Conservation (phyloP, 2,113 vertebrate genomes). For the Mustela nigripes region DNA sequence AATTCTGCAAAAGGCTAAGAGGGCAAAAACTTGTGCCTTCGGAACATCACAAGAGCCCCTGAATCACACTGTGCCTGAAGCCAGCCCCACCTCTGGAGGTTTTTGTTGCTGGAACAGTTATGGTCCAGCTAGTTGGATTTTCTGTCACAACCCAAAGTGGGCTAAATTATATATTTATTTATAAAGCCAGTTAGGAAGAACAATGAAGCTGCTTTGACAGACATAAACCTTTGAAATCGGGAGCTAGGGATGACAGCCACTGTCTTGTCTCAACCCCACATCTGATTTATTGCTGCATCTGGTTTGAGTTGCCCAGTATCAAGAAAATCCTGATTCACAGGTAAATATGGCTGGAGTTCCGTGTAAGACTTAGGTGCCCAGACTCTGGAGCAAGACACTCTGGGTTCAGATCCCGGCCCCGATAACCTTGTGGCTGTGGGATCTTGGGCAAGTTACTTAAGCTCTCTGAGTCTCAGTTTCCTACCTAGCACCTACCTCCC, state of each 20-base stretch:
- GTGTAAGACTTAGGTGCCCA: not conserved
- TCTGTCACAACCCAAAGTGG: not conserved
- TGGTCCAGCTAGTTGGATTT: not conserved
- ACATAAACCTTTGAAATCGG: not conserved
- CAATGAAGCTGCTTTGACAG: not conserved
- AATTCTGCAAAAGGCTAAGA: not conserved
- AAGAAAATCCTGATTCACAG: not conserved
- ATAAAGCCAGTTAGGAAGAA: conserved; percentile 1
- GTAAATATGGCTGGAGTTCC: not conserved
- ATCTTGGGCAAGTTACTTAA: not conserved
- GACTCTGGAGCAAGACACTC: not conserved
- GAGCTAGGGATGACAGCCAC: not conserved
- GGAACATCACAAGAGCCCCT: not conserved
- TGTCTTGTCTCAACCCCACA: not conserved
- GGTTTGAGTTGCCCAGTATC: not conserved
- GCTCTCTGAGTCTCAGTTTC: not conserved
- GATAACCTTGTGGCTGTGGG: not conserved
- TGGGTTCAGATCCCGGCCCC: not conserved
- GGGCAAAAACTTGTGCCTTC: too few relatives aligned
- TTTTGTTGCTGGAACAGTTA: not conserved
- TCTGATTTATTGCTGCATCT: not conserved
- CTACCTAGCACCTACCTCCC: rapidly evolving
- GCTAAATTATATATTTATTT: not conserved
- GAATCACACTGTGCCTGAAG: conserved; percentile 32
- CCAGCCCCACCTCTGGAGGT: not conserved